Base-by-base conservation (phyloP, 2,888 invertebrate species). In the Xanthorhoe designata region DNA sequence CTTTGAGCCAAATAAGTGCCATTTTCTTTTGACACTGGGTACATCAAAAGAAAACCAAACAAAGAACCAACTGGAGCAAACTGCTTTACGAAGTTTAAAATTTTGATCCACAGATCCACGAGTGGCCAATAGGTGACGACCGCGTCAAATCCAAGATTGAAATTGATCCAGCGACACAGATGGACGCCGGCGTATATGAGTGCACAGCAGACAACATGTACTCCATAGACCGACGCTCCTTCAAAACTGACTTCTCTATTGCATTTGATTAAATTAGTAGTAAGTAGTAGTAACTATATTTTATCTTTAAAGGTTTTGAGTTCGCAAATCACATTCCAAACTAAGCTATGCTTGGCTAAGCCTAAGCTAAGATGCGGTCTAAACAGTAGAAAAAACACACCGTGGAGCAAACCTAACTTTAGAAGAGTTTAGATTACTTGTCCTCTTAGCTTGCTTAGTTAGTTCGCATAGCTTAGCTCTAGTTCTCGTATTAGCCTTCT, bases 131-230 rank as follows among this genome's bases (percentile, higher is more conserved):
- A 71, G 97, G 96, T 8, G 95, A 96, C 1, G 97, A 97, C 81
- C 96, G 95, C 76, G 96, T 98, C 47, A 98, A 98, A 88, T 98
- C 98, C 29, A 98, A 98, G 94, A 95, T 98, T 79, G 98, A 98
- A 94, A 98, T 98, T 56, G 98, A 98, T 86, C 98, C 98, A 9
- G 98, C 98, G 0, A 98, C 98, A 3, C 98, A 98, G 92, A 98
- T 98, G 98, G 98, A 98, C 85, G 98, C 98, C 10, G 98, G 98
- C n/a, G 96, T 97, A 17, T 98, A 98, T 87, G 98, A 98, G 86
- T 98, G 98, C 81, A 97, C 97, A 4, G 98, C 98, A 0, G 98
- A 98, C 88, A 98, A 98, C 84, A 98, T 97, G 96, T 98, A 98
- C 87, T 97, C 97, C 42, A 97, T 98, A 70, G 98, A 98, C 87